Evolutionary conservation across 2,113 vertebrate species (phyloP).

Genomic region (Cyanistes caeruleus): DNA sequence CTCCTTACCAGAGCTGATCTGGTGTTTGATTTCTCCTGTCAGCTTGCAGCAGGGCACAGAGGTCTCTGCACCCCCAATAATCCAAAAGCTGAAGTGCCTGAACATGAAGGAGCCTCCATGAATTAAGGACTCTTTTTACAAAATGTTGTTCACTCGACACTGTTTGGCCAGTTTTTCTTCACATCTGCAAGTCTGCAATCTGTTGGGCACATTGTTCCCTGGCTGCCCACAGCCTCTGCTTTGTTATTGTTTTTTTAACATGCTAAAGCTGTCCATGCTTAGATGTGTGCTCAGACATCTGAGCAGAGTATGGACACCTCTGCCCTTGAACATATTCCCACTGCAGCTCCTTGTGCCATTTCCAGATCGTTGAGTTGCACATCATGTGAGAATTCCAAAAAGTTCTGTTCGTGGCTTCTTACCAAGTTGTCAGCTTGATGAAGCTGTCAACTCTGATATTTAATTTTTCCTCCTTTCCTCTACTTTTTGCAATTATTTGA

Average conservation of each 20-base stretch:
- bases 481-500: not conserved
- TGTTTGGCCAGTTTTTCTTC: not conserved
- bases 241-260: fast-evolving
- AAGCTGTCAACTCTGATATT: not conserved
- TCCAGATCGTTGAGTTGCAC: not conserved
- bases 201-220: not conserved
- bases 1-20: fast-evolving
- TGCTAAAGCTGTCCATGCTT: not conserved
- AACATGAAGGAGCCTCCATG: not conserved
- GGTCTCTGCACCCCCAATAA: fast-evolving
- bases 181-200: not conserved
- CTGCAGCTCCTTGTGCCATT: not conserved
- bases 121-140: not conserved
- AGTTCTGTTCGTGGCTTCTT: not conserved
- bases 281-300: not conserved
- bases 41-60: not conserved
- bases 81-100: not conserved
- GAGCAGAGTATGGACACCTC: not conserved
- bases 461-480: not conserved
- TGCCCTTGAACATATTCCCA: not conserved
- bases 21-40: not conserved
- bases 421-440: not conserved
- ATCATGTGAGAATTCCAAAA: not conserved
- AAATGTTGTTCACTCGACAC: not conserved
- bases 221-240: not conserved